These are phyloP conservation scores for Acronicta psi DNA, from an alignment of 2,888 invertebrate genomes.

Conservation along the genomic window DNA sequence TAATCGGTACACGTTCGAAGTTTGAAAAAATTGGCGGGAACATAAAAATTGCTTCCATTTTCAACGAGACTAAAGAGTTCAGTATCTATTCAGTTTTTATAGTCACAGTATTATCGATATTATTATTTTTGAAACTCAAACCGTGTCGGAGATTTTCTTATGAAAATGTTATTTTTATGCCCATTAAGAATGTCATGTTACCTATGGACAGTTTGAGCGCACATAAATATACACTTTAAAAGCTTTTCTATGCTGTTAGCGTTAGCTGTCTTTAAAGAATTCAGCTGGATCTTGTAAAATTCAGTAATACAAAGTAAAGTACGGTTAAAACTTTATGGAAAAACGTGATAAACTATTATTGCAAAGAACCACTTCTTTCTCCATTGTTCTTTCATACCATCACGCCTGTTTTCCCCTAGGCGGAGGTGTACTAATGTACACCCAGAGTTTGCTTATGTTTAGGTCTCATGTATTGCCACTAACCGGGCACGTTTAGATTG, in stretches of 20 bases:
- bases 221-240: constrained; percentile 55
- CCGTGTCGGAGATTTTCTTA: constrained; percentile 28
- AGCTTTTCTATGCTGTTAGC: constrained; percentile 52
- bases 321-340: too few species aligned
- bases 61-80: too few species aligned
- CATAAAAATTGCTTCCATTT: constrained; percentile 1
- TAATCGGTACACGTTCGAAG: constrained; percentile 32
- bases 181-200: constrained; percentile 33
- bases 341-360: too few species aligned
- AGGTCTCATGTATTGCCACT: too few species aligned
- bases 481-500: too few species aligned
- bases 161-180: constrained; percentile 33
- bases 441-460: too few species aligned
- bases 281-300: constrained; percentile 24
- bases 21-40: constrained; percentile 16
- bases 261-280: constrained; percentile 15
- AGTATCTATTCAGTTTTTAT: background rate
- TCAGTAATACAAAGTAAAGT: background rate
- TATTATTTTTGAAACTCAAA: too few species aligned
- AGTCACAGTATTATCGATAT: too few species aligned
- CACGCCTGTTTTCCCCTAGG: too few species aligned
- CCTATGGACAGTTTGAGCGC: constrained; percentile 43
- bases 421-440: too few species aligned
- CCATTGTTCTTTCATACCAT: too few species aligned
- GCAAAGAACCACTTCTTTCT: too few species aligned